These are phyloP conservation scores for Bradypus variegatus DNA, from an alignment of 2,797 vertebrate genomes.

Conservation along the genomic window DNA sequence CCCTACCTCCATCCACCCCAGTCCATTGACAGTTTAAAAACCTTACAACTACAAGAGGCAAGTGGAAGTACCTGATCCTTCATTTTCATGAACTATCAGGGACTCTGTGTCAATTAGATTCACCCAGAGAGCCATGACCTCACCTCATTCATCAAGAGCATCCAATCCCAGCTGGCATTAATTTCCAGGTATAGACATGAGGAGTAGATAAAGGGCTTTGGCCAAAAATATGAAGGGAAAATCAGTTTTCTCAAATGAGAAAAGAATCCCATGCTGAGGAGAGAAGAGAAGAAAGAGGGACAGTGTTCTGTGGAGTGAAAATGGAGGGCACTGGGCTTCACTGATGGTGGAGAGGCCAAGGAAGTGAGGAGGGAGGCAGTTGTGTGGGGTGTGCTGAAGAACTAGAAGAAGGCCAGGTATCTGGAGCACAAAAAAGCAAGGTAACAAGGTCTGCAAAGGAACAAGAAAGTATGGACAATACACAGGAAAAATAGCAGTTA, in stretches of 20 bases:
- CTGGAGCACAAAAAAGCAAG: not conserved
- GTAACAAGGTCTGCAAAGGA: not conserved
- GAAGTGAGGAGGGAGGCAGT: not conserved
- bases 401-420: not conserved
- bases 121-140: not conserved
- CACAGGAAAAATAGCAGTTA: too few relatives aligned
- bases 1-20: not conserved
- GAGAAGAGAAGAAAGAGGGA: not conserved
- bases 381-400: not conserved
- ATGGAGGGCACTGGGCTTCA: not conserved
- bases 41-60: not conserved
- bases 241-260: not conserved
- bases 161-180: not conserved
- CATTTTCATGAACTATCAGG: not conserved
- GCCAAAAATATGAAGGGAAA: not conserved
- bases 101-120: not conserved
- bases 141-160: fast-evolving
- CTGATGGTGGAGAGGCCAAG: not conserved
- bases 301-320: not conserved
- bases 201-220: not conserved
- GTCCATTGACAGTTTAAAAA: not conserved
- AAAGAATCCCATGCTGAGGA: not conserved
- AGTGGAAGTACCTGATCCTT: not conserved
- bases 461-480: not conserved
- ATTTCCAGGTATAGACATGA: not conserved